Percentiles rank a stretch among this genome's conserved stretches.
Conservation (phyloP, 2,797 vertebrate species). For the Lithobates pipiens region DNA sequence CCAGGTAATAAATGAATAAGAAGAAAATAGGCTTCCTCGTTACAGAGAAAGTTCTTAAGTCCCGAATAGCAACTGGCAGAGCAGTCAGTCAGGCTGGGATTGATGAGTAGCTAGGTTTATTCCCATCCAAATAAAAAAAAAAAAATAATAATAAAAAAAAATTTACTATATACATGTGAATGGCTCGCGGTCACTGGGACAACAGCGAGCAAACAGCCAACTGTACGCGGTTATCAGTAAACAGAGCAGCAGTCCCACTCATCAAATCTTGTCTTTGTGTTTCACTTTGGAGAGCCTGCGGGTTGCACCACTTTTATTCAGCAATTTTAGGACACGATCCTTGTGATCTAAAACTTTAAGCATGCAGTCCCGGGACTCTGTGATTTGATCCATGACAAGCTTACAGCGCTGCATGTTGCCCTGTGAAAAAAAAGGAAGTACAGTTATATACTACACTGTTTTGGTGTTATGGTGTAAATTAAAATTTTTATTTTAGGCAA, state of each 20-base stretch:
- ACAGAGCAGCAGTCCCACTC: not conserved
- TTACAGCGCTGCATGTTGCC: constrained; percentile 99
- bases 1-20: constrained; percentile 39
- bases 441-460: no score
- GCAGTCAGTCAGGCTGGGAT: constrained; percentile 29
- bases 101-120: constrained; percentile 17
- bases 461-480: no score
- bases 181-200: constrained; percentile 21
- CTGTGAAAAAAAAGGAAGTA: constrained; percentile 70
- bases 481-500: no score
- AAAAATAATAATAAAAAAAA: no score
- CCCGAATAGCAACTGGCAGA: not conserved
- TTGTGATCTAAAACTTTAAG: constrained; percentile 98
- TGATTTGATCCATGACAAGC: constrained; percentile 99
- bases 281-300: constrained; percentile 98
- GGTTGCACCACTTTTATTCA: constrained; percentile 94
- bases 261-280: constrained; percentile 91
- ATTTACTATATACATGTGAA: constrained; percentile 23
- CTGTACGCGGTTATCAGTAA: constrained; percentile 32
- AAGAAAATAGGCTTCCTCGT: not conserved
- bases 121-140: not conserved
- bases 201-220: constrained; percentile 5
- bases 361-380: constrained; percentile 97
- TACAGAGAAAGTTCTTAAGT: constrained; percentile 1
- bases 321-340: constrained; percentile 95